Evolutionary conservation across 2,888 invertebrate species (phyloP).

Genomic region (Agriopis leucophaearia): DNA sequence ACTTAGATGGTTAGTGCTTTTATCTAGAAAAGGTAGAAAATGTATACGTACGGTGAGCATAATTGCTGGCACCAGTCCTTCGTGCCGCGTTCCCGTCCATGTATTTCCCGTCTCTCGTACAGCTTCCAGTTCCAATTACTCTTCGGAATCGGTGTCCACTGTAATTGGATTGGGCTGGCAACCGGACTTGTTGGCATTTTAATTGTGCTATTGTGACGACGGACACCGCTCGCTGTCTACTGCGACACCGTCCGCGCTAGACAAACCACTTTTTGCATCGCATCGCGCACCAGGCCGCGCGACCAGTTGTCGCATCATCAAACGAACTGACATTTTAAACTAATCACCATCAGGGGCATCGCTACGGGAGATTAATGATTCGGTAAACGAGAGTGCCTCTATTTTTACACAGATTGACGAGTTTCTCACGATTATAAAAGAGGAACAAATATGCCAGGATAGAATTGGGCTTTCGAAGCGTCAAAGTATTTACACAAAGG

Average conservation of each 20-base stretch:
- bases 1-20: not conserved
- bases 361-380: constrained; percentile 27
- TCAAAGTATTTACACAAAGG: constrained; percentile 78
- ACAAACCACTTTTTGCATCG: constrained; percentile 74
- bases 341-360: constrained; percentile 27
- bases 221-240: constrained; percentile 73
- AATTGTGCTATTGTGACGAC: constrained; percentile 86
- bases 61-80: constrained; percentile 54
- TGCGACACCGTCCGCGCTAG: constrained; percentile 71
- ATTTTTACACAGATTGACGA: constrained; percentile 41
- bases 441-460: constrained; percentile 65
- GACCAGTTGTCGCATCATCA: constrained; percentile 28
- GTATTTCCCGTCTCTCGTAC: constrained; percentile 74
- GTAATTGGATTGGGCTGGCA: constrained; percentile 86
- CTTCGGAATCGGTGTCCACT: constrained; percentile 84
- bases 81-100: constrained; percentile 65
- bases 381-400: constrained; percentile 24
- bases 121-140: constrained; percentile 82
- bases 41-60: constrained; percentile 17
- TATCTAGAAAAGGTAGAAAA: constrained; percentile 18
- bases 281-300: constrained; percentile 42
- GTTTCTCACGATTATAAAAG: constrained; percentile 68
- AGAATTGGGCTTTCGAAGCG: constrained; percentile 67
- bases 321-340: constrained; percentile 31
- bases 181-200: constrained; percentile 86